Conservation (phyloP, 2,113 vertebrate genomes). For the Aegotheles bennettii region DNA sequence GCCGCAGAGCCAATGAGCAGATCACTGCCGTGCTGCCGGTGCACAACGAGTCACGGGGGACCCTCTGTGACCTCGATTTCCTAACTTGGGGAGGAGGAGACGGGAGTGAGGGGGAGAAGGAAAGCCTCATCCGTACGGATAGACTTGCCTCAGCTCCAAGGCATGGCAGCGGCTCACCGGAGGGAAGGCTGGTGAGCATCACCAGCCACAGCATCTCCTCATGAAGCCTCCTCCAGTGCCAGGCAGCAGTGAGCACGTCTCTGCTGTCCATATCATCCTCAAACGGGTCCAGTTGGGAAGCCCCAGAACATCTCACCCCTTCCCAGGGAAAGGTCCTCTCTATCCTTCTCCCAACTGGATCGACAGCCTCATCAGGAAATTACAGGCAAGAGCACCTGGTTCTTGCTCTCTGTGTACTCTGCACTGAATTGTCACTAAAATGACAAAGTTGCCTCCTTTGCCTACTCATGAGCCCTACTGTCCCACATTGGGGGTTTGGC, state of each 20-base stretch:
- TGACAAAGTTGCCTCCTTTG: neutral
- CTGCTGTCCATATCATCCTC: accelerated
- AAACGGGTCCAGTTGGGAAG: accelerated
- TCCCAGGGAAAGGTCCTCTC: neutral
- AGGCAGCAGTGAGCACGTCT: accelerated
- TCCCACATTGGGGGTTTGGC: neutral
- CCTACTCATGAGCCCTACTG: accelerated
- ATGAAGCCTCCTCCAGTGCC: neutral
- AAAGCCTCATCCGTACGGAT: neutral
- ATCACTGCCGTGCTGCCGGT: neutral
- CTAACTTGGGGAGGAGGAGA: slow-evolving; percentile 44
- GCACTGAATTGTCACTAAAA: accelerated
- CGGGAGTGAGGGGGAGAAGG: neutral
- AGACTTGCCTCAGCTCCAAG: neutral
- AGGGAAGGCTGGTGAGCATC: neutral
- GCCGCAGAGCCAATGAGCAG: slow-evolving; percentile 50
- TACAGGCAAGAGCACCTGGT: no score
- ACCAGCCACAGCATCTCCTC: neutral
- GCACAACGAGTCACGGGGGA: slow-evolving; percentile 33
- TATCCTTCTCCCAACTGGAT: neutral
- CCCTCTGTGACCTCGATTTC: slow-evolving; percentile 64
- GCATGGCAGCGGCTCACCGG: neutral
- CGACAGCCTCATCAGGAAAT: accelerated
- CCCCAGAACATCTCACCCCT: neutral
- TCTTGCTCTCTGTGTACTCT: neutral